Conservation (phyloP, 2,888 invertebrate genomes). For the Cryptocheilus praepositus region DNA sequence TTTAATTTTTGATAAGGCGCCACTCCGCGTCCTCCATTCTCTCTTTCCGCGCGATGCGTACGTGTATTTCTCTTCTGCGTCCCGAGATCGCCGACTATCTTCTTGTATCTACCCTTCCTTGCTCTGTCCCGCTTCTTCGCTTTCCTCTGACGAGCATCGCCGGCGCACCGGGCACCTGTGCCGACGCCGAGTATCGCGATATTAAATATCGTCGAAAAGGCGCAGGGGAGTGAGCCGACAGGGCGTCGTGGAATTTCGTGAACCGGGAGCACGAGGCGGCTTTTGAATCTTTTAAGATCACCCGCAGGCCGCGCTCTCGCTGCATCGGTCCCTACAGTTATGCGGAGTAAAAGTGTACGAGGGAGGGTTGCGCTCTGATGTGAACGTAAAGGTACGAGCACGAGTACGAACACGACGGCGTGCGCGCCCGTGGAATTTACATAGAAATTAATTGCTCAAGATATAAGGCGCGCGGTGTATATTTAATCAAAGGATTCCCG, state of each 20-base stretch:
- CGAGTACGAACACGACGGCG: no score
- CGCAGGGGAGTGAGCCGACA: constrained; percentile 1
- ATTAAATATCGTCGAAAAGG: constrained; percentile 54
- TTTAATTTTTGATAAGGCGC: constrained; percentile 72
- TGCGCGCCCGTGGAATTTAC: constrained; percentile 25
- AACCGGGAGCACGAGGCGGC: constrained; percentile 19
- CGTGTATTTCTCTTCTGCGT: not conserved
- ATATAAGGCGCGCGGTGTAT: constrained; percentile 34
- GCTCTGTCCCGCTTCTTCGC: constrained; percentile 17
- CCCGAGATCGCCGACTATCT: not conserved
- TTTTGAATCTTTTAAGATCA: constrained; percentile 39
- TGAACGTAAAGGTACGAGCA: not conserved
- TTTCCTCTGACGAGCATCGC: not conserved
- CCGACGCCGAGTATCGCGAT: constrained; percentile 48
- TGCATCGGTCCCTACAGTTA: constrained; percentile 26
- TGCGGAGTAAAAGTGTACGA: constrained; percentile 20
- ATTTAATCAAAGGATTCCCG: constrained; percentile 38
- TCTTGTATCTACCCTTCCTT: constrained; percentile 7
- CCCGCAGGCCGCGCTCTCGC: constrained; percentile 1
- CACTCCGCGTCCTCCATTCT: constrained; percentile 41
- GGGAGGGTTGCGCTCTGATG: not conserved
- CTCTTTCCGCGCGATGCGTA: constrained; percentile 4
- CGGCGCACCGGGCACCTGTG: constrained; percentile 12
- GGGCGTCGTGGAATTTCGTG: constrained; percentile 11
- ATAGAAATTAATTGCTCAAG: constrained; percentile 34